These are phyloP conservation scores for Thalassarche chlororhynchos DNA, from an alignment of 2,113 vertebrate genomes.

Conservation along the genomic window DNA sequence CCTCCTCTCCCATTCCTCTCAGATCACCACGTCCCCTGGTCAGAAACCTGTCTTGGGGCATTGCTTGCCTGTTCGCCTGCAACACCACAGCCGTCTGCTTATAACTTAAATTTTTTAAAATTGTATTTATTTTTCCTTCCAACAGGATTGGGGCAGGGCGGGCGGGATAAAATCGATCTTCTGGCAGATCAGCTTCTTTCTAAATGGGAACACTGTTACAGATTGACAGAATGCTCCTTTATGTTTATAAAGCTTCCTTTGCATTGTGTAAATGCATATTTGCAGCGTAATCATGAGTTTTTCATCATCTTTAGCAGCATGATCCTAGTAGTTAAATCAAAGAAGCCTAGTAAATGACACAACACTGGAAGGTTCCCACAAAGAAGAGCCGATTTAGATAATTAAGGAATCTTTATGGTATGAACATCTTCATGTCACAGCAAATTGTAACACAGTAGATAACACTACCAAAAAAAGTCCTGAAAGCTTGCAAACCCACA, in stretches of 20 bases:
- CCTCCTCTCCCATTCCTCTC: background rate
- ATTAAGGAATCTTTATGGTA: constrained; percentile 53
- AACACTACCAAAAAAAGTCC: background rate
- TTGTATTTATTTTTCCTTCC: background rate
- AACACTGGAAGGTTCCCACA: background rate
- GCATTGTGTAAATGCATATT: constrained; percentile 29
- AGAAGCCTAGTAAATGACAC: background rate
- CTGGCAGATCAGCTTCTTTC: background rate
- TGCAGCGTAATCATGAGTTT: background rate
- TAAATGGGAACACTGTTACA: background rate
- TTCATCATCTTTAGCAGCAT: constrained; percentile 50
- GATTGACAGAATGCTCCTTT: background rate
- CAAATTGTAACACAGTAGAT: background rate
- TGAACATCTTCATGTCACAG: background rate
- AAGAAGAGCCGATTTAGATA: constrained; percentile 48
- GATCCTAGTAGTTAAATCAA: constrained; percentile 44
- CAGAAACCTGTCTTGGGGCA: background rate
- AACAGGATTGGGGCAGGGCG: background rate
- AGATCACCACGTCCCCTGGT: background rate
- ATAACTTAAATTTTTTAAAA: background rate
- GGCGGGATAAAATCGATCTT: background rate
- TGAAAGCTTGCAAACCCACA: background rate
- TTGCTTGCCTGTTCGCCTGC: background rate
- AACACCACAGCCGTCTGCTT: background rate
- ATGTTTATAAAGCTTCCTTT: background rate